phyloP scores from a whole-genome alignment of 2,888 invertebrate genomes.

The Tachina grossa region DNA sequence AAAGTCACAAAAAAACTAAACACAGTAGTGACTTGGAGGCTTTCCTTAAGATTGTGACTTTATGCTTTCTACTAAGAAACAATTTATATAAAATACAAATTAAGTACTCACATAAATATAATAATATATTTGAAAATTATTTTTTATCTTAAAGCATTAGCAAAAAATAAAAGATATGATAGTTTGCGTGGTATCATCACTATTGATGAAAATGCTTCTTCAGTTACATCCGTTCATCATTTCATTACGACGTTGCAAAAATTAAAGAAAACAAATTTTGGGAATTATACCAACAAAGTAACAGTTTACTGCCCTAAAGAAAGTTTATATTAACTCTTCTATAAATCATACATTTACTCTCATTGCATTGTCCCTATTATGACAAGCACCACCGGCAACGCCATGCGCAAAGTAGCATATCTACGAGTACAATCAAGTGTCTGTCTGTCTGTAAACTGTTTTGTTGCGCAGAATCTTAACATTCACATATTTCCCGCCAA shows the following conservation, averaged over 20 bases:
- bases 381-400: not conserved
- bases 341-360: not conserved
- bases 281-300: constrained; percentile 62
- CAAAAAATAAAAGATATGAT: not conserved
- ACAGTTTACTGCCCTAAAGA: constrained; percentile 75
- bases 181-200: not conserved
- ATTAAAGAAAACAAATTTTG: constrained; percentile 3
- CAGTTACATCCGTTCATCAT: not conserved
- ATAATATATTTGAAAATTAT: too few relatives aligned
- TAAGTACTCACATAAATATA: too few relatives aligned
- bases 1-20: too few relatives aligned
- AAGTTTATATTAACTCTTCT: constrained; percentile 73
- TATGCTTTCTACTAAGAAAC: too few relatives aligned
- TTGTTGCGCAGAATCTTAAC: constrained; percentile 39
- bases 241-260: constrained; percentile 3
- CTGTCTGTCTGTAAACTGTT: not conserved
- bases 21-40: too few relatives aligned
- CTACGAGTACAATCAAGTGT: not conserved
- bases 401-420: constrained; percentile 22
- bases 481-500: constrained; percentile 72
- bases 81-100: too few relatives aligned
- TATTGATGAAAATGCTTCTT: not conserved
- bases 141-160: too few relatives aligned
- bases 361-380: not conserved
- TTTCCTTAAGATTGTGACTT: too few relatives aligned